Conservation (phyloP, 2,113 vertebrate genomes). For the Gymnobelideus leadbeateri region DNA sequence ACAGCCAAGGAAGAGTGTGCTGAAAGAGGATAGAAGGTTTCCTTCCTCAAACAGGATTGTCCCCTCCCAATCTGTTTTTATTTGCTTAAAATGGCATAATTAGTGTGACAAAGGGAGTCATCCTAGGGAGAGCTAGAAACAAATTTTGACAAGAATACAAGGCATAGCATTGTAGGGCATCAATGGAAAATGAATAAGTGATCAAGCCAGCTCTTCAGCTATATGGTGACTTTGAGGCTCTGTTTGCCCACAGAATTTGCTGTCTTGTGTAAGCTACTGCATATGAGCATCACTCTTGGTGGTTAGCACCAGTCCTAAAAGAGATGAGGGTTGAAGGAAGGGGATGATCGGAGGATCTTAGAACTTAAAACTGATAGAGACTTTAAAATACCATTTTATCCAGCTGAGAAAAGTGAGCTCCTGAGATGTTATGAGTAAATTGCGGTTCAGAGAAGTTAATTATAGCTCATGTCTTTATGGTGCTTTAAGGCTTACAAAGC, state of each 20-base stretch:
- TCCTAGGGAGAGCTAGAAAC: background rate
- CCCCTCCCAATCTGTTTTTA: background rate
- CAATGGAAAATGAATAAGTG: background rate
- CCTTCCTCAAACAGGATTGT: background rate
- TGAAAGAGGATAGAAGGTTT: background rate
- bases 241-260: background rate
- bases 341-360: background rate
- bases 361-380: background rate
- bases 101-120: background rate
- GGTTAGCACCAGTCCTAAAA: background rate
- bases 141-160: background rate
- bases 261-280: background rate
- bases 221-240: background rate
- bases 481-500: background rate
- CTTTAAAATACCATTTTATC: background rate
- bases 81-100: background rate
- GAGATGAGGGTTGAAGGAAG: background rate
- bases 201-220: background rate
- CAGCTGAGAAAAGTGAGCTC: background rate
- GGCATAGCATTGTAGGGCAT: fast-evolving
- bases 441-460: background rate
- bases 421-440: background rate
- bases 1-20: background rate
- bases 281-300: background rate
- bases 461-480: background rate